phyloP scores from a whole-genome alignment of 2,888 invertebrate species.

The Pterostichus madidus region DNA sequence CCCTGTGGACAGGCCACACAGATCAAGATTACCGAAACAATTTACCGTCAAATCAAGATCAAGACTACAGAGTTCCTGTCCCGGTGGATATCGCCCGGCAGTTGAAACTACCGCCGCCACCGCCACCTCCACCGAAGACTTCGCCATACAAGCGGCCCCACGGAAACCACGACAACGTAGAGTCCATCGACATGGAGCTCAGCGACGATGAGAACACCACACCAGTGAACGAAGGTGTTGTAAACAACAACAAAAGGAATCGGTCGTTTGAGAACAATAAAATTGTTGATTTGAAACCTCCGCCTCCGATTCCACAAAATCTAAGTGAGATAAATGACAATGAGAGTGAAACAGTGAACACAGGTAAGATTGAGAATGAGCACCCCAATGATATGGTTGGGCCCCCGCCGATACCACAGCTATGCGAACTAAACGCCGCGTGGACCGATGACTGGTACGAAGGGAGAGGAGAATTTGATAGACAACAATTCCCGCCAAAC shows the following conservation, averaged over 20 bases:
- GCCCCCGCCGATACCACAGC: constrained; percentile 40
- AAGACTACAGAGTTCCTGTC: constrained; percentile 73
- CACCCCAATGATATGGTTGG: background rate
- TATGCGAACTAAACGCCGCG: constrained; percentile 18
- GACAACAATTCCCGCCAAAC: constrained; percentile 10
- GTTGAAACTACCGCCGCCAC: constrained; percentile 76
- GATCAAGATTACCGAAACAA: constrained; percentile 75
- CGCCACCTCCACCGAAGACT: constrained; percentile 77
- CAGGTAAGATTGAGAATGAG: constrained; percentile 29
- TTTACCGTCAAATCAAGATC: constrained; percentile 70
- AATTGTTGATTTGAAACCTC: constrained; percentile 70
- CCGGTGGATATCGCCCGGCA: constrained; percentile 72
- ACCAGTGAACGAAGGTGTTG: background rate
- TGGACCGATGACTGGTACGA: constrained; percentile 57
- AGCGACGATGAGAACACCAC: constrained; percentile 85
- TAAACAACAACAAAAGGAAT: constrained; percentile 12
- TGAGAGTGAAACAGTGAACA: constrained; percentile 21
- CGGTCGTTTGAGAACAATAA: constrained; percentile 22
- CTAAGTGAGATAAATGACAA: constrained; percentile 28
- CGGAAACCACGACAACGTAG: constrained; percentile 81
- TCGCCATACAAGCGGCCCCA: constrained; percentile 29
- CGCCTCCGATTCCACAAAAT: constrained; percentile 75
- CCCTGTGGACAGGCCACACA: constrained; percentile 70
- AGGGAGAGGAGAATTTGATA: constrained; percentile 14
- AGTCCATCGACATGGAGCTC: constrained; percentile 92